Conservation (phyloP, 2,888 invertebrate genomes). For the Calameuta idolon region DNA sequence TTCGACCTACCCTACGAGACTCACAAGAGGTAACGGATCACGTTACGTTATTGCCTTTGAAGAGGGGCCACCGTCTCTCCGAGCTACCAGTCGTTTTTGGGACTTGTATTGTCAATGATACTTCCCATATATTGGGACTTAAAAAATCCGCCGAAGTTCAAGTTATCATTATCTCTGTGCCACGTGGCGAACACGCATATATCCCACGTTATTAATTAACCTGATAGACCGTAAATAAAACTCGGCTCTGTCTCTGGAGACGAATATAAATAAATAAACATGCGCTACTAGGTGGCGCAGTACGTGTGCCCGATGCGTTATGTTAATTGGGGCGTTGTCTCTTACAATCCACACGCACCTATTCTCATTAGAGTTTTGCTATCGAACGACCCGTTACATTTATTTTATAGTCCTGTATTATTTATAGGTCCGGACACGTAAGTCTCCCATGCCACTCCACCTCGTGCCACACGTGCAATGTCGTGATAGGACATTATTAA, state of each 20-base stretch:
- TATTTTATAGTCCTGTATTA: conserved; percentile 53
- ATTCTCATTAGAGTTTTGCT: conserved; percentile 61
- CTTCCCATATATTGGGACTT: neutral
- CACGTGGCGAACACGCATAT: conserved; percentile 29
- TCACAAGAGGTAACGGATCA: neutral
- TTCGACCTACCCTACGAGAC: neutral
- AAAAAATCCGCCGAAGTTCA: neutral
- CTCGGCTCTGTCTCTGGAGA: conserved; percentile 45
- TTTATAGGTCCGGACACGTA: conserved; percentile 40
- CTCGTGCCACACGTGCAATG: conserved; percentile 44
- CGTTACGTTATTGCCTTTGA: conserved; percentile 3
- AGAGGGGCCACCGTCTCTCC: neutral
- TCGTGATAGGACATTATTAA: conserved; percentile 52
- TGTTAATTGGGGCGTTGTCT: conserved; percentile 68
- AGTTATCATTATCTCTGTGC: conserved; percentile 53
- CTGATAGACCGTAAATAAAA: conserved; percentile 64
- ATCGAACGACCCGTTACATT: conserved; percentile 56
- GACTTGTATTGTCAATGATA: neutral
- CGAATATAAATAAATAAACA: conserved; percentile 66
- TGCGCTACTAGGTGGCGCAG: conserved; percentile 28
- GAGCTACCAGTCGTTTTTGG: neutral
- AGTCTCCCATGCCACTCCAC: conserved; percentile 23
- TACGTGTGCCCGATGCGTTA: conserved; percentile 55
- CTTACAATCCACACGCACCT: conserved; percentile 61
- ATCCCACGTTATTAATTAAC: conserved; percentile 63